Base-by-base conservation (phyloP, 2,113 vertebrate species). In the Dipodomys stephensi region DNA sequence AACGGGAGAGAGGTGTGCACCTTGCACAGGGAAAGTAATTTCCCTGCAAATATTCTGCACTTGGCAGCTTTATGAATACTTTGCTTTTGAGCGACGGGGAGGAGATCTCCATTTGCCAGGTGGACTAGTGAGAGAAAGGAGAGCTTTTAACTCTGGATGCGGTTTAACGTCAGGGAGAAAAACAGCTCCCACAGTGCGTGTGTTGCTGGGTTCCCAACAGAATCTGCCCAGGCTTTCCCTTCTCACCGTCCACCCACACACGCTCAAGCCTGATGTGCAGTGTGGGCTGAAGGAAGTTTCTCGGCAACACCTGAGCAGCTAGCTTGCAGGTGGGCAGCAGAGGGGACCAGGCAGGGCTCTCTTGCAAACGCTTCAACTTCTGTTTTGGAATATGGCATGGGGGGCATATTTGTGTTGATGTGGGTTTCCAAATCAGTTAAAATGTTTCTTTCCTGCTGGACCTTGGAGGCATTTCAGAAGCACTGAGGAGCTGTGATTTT, bases 11-110 rank as follows among this genome's bases (percentile, higher is more conserved):
- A 85, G 77, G 39, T 16, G 32, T 71, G 46, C 2, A 27, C 44
- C 65, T 71, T 77, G 57, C 4, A 79, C 85, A 27, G 8, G 60
- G 65, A 85, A 94, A 88, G 90, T 57, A 28, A 95, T 85, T 79
- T 92, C 35, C 88, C 65, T 79, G 64, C 25, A 91, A 88, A 84
- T 90, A 79, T 78, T 81, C 49, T 57, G 53, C 11, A 32, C 83
- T 49, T 62, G 92, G 87, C 35, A 80, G 30, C 83, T 94, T 86
- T 60, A 93, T 92, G 68, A 83, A 79, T 76, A 72, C 83, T 92
- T 89, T 83, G 80, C 88, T 94, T 93, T 93, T 64, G 20, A 15
- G 71, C 25, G 39, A 53, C 87, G 80, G 53, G 77, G 64, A 15
- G 68, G 88, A 82, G 32, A 32, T 74, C 35, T 44, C 13, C 67